Base-by-base conservation (phyloP, 2,797 vertebrate species). In the Denticeps clupeoides region DNA sequence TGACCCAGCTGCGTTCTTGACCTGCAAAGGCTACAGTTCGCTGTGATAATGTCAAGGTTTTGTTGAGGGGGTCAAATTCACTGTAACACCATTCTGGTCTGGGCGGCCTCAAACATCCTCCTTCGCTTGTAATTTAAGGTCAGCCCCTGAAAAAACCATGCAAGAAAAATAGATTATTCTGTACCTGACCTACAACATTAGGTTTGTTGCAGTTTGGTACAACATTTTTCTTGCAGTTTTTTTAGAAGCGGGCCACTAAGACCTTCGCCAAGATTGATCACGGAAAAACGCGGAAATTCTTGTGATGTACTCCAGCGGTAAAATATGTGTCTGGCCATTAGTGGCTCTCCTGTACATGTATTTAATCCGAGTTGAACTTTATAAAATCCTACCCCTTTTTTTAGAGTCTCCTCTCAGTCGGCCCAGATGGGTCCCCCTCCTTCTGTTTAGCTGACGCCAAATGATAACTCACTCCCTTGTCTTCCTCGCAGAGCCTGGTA, bases 381-480 rank as follows among this genome's bases (percentile, higher is more conserved):
- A 10, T 10, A 38, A 35, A 9, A 8, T 38, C 19, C 19, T 35
- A 31, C 12, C 19, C 4, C 22, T 26, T 40, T 51, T 38, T 38
- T 42, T 49, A 32, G 45, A 28, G 26, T 28, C 35, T 8, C 24
- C 1, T 63, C 55, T 58, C 49, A 68, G 49, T 48, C 48, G 68
- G 51, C 70, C 62, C 51, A 63, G 50, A 58, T 53, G 51, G 45
- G 61, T 63, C 51, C 46, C 59, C 62, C 57, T 55, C 71, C 68
- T 65, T 53, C 58, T 65, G 55, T 70, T 71, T 58, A 65, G 79
- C 79, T 81, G 82, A 72, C 56, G 68, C 73, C 72, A 75, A 87
- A 83, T 82, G 83, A 91, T 90, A 87, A 87, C 86, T 89, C 84
- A 83, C 79, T n/a, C 81, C 55, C 82, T 87, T 87, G 85, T 89